A percentile compares a stretch with the other conserved stretches of the same genome.
Evolutionary conservation across 2,797 vertebrate genomes (phyloP).

Genomic region (Todus mexicanus): DNA sequence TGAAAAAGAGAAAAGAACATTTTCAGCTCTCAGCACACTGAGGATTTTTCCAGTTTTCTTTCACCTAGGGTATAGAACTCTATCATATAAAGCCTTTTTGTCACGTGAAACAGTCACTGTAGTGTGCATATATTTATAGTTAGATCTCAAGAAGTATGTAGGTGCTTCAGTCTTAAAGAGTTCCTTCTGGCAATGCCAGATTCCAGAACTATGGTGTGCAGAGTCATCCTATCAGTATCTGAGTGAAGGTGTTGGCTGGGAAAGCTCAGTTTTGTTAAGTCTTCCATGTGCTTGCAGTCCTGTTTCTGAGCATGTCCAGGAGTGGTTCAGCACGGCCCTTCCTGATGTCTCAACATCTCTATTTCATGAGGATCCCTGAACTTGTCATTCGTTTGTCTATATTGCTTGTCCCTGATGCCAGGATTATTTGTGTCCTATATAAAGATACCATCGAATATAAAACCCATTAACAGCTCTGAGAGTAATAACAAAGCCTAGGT

Average conservation of each 20-base stretch:
- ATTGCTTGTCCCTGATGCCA: not conserved
- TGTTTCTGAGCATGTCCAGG: not conserved
- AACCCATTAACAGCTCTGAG: not conserved
- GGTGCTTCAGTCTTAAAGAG: not conserved
- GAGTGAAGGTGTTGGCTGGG: not conserved
- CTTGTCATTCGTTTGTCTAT: not conserved
- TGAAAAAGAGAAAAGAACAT: not conserved
- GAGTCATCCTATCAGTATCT: not conserved
- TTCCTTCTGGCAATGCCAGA: not conserved
- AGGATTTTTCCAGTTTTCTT: not conserved
- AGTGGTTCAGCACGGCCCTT: not conserved
- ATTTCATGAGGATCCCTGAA: not conserved
- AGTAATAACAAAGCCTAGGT: not conserved
- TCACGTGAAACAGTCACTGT: not conserved
- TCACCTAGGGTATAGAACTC: not conserved
- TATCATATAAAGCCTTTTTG: not conserved
- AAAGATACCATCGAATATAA: not conserved
- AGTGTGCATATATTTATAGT: not conserved
- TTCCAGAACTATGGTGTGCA: not conserved
- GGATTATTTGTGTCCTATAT: not conserved
- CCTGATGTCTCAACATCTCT: not conserved
- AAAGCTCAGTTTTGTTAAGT: not conserved
- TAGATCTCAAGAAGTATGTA: not conserved
- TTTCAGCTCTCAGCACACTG: not conserved
- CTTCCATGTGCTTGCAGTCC: not conserved